phyloP scores from a whole-genome alignment of 2,888 invertebrate species.

The Caradrina clavipalpis region DNA sequence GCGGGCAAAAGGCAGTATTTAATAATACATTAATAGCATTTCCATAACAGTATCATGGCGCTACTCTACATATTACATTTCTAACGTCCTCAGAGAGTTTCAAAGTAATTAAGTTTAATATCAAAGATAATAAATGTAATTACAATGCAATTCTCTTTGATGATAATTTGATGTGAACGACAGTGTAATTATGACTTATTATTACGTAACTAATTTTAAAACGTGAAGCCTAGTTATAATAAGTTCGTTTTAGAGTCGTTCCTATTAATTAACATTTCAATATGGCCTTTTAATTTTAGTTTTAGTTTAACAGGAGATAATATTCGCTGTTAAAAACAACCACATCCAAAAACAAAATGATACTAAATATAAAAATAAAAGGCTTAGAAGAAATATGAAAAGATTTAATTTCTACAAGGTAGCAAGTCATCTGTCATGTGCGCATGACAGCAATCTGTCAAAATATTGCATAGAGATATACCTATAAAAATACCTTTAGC shows the following conservation, averaged over 20 bases:
- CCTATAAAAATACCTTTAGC: no score
- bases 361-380: no score
- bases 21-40: constrained; percentile 11
- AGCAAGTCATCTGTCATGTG: no score
- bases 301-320: constrained; percentile 1
- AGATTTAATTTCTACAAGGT: no score
- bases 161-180: constrained; percentile 13
- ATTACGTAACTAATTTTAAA: background rate
- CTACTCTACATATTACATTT: constrained; percentile 8
- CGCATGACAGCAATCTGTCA: no score
- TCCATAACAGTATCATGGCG: constrained; percentile 18
- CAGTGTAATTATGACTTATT: background rate
- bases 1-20: background rate
- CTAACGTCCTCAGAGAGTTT: constrained; percentile 23
- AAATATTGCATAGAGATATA: background rate
- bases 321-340: no score
- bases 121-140: constrained; percentile 38
- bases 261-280: background rate
- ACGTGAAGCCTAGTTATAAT: background rate
- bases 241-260: background rate
- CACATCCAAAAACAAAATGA: no score
- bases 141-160: constrained; percentile 33
- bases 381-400: no score
- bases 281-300: background rate
- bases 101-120: constrained; percentile 38